A percentile compares a stretch with the other conserved stretches of the same genome.
phyloP scores from a whole-genome alignment of 2,888 invertebrate species.

The Microctonus brassicae region DNA sequence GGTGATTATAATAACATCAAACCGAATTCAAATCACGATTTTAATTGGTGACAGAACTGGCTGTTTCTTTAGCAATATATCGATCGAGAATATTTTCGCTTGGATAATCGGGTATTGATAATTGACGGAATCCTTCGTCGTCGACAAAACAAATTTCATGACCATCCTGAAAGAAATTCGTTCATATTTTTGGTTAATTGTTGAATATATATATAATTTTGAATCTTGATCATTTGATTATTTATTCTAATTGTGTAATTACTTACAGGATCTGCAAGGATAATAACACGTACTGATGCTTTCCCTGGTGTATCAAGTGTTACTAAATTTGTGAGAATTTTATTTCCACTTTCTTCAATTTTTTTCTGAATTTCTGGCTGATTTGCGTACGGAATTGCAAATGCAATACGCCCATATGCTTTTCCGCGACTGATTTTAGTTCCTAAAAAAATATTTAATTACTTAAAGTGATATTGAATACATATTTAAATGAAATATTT shows the following conservation, averaged over 20 bases:
- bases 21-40: no score
- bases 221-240: not conserved
- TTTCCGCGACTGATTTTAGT: constrained; percentile 83
- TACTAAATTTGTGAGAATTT: constrained; percentile 89
- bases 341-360: constrained; percentile 79
- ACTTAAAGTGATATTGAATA: not conserved
- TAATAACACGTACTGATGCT: constrained; percentile 95
- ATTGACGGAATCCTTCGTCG: constrained; percentile 90
- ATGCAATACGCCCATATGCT: constrained; percentile 96
- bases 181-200: not conserved
- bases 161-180: constrained; percentile 75
- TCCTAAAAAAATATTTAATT: no score
- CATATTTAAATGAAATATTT: constrained; percentile 21
- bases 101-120: constrained; percentile 88
- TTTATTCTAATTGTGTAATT: not conserved
- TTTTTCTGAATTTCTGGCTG: constrained; percentile 83
- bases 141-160: constrained; percentile 99
- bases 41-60: no score
- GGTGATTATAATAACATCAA: no score
- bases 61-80: constrained; percentile 80
- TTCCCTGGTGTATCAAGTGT: constrained; percentile 98
- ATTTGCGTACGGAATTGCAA: constrained; percentile 85
- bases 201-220: not conserved
- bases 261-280: constrained; percentile 90
- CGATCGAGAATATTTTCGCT: constrained; percentile 85